Evolutionary conservation across 2,113 vertebrate genomes (phyloP), one percentile per base, ranked within the genome.

Genomic region (Colossoma macropomum): DNA sequence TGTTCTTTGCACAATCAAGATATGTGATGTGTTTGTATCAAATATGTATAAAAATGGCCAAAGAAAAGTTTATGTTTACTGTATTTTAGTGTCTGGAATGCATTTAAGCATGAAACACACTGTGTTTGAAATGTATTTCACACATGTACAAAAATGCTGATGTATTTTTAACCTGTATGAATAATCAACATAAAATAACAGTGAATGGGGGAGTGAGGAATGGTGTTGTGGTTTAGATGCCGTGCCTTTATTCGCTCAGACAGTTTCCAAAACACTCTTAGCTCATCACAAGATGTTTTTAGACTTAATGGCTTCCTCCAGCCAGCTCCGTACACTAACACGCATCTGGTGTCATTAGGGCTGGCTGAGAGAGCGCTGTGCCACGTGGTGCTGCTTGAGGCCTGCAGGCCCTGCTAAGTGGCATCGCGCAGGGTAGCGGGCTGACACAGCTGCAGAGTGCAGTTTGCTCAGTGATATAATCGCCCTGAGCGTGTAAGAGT

Each of bases 391-490:
- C 25, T 80, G 16, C 48, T 68, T 80, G 27, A 50, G 27, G 6
- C 5, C 17, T 52, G 17, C 60, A 68, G 60, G 34, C 17, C 28
- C 34, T 69, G 41, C 27, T 59, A 45, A 81, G 81, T 84, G 74
- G 60, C 66, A 85, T 77, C 50, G 84, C 59, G 56, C 69, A 38
- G 68, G 28, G 77, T 34, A 50, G 71, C 0, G 25, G 27, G 32
- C 76, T 83, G 63, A 78, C 81, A 50, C 81, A 65, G 79, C 30
- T 69, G 88, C 86, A 90, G 82, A 89, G 45, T 71, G 73, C 84
- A 38, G 88, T 84, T 86, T 87, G 15, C 79, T 84, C 89, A 88
- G 89, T 87, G 90, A 86, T 79, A 71, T 87, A 66, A 90, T 87
- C 85, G 65, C 56, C 21, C 9, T 87, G 83, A 54, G 38, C 88